Evolutionary conservation across 2,888 invertebrate species (phyloP), one percentile per base, ranked within the genome.

Genomic region (Spilarctia lutea): DNA sequence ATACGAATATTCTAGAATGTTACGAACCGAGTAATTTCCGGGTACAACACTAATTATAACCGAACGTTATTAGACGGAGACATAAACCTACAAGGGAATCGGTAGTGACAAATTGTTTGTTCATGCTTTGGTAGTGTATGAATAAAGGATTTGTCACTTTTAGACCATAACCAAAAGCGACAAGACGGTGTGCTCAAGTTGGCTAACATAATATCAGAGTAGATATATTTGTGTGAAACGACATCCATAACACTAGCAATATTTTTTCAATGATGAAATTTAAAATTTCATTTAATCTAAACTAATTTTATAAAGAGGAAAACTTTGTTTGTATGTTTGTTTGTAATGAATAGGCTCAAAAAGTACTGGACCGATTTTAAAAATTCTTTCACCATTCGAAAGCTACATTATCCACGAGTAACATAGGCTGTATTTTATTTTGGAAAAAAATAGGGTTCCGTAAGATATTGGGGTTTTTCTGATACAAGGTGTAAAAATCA

Each of bases 81-180:
- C 60, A 63, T 63, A 63, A 63, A 63, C 60, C 16, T 27, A 27
- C 6, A 63, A 30, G 60, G 60, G 7, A 63, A 63, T 63, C 60
- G 18, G 60, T 63, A 63, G 60, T 63, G 60, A 63, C 60, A 63
- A 63, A 63, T 63, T 63, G 60, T 63, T 63, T 63, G 60, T 63
- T 30, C 60, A 63, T 63, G 60, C 60, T 63, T 63, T 63, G 8
- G n/a, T 27, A 10, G 39, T 45, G 18, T 27, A n/a, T 42, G 42
- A 45, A 42, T 24, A 68, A 68, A 68, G n/a, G 39, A 18, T 42
- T 45, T 27, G 27, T 68, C 24, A 45, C 27, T 27, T 45, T 68
- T 39, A 45, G 10, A 45, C 18, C 30, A 68, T 27, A 30, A 18
- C 42, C 20, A 56, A 69, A 39, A 24, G n/a, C 20, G 30, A 8